Base-by-base conservation (phyloP, 2,113 vertebrate genomes). In the Rhombomys opimus region DNA sequence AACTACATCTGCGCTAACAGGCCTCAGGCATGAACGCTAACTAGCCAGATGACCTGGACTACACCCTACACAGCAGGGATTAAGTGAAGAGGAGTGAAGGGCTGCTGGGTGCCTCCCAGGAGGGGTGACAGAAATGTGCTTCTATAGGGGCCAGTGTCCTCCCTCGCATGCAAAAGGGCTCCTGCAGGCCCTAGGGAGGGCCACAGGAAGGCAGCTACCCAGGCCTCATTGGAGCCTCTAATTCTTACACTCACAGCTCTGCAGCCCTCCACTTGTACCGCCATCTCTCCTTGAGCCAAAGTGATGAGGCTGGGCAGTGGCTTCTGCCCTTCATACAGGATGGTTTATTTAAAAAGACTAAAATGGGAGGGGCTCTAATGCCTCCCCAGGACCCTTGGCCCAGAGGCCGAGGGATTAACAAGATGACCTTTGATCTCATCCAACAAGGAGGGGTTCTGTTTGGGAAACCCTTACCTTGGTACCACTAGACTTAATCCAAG, bases 11-110 rank as follows among this genome's bases (percentile, higher is more conserved):
- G 94, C 96, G 96, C 98, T 98, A 98, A 63, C 32, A 87, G 92
- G 88, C 80, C 90, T 91, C 65, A n/a, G 93, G 76, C 17, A 20
- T 73, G 94, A 85, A 86, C 73, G 54, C 98, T 98, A 98, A 98
- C 97, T 98, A 98, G 97, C 98, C 97, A 98, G 96, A 98, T 98
- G 98, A 97, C 96, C 98, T 98, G 98, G 97, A 97, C 98, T 98
- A 98, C 63, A 93, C 98, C 98, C 97, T 97, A 97, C 97, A 96
- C 90, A 91, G 97, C 96, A 96, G 96, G 95, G 95, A 78, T 94
- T 89, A 92, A 86, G 90, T 59, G 57, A 65, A 22, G 52, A 87
- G 92, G 93, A 93, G 8, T 13, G 89, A 81, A 32, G 89, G 93
- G 90, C 89, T 68, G 82, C 91, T 88, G 91, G 93, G 93, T 5